phyloP scores from a whole-genome alignment of 2,113 vertebrate species.

The Pelmatolapia mariae region DNA sequence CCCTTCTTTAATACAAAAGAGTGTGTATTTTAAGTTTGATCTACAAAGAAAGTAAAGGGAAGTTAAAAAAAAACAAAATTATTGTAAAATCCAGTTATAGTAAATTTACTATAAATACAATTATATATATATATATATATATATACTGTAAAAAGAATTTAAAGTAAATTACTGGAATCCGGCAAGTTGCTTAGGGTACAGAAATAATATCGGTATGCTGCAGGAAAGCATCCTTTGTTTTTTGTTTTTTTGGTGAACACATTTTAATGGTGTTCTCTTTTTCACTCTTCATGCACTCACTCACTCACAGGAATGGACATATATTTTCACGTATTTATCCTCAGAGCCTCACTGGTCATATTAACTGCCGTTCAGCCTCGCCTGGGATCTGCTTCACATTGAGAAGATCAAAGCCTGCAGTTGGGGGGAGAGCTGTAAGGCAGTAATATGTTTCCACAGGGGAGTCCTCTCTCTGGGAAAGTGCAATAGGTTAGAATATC shows the following conservation, averaged over 20 bases:
- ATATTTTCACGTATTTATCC: background rate
- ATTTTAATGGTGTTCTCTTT: background rate
- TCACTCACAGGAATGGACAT: background rate
- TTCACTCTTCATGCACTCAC: background rate
- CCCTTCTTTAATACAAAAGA: background rate
- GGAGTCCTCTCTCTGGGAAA: conserved; percentile 68
- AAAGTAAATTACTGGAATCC: background rate
- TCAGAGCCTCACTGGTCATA: conserved; percentile 16
- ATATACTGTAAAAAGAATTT: background rate
- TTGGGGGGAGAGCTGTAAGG: conserved; percentile 14
- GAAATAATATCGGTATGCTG: background rate
- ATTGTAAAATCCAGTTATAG: background rate
- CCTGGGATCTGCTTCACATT: conserved; percentile 61
- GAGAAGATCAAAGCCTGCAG: conserved; percentile 59
- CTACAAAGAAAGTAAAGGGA: background rate
- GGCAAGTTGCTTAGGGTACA: background rate
- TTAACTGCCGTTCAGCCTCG: conserved; percentile 30
- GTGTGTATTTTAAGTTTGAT: background rate
- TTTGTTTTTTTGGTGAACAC: background rate
- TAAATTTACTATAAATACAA: background rate
- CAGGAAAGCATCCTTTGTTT: background rate
- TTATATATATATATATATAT: no score
- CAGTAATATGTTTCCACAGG: conserved; percentile 61
- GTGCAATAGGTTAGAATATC: conserved; percentile 78
- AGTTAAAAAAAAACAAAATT: background rate